Evolutionary conservation across 2,797 vertebrate genomes (phyloP).

Genomic region (Babyrousa celebensis): DNA sequence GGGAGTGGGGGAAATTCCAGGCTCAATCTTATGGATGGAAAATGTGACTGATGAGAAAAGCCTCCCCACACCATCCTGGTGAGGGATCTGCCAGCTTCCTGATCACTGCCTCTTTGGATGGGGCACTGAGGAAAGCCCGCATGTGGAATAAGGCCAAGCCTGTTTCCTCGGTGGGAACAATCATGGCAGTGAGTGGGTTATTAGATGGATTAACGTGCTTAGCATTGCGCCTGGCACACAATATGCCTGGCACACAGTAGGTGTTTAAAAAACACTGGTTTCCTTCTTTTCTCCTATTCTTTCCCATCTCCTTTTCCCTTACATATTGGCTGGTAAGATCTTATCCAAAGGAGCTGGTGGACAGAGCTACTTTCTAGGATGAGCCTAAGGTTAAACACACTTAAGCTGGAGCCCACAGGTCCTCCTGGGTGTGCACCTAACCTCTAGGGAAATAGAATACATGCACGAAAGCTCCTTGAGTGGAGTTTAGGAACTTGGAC

Average conservation of each 20-base stretch:
- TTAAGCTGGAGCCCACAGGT: neutral
- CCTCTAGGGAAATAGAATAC: neutral
- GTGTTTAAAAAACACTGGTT: neutral
- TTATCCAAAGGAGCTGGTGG: neutral
- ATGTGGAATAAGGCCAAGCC: neutral
- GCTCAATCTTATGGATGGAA: neutral
- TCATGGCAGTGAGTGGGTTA: neutral
- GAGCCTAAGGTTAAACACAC: neutral
- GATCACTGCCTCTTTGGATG: neutral
- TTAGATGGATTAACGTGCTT: neutral
- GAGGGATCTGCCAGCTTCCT: neutral
- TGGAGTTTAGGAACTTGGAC: neutral
- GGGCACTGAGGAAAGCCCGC: neutral
- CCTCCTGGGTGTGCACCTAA: neutral
- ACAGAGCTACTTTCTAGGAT: neutral
- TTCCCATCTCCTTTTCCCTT: neutral
- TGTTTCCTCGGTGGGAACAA: neutral
- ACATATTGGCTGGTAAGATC: neutral
- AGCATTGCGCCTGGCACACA: neutral
- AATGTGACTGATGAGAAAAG: neutral
- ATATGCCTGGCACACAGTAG: neutral
- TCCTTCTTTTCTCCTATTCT: neutral
- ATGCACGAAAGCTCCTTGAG: neutral
- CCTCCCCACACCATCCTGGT: rapidly evolving
- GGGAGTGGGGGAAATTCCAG: neutral